Conservation (phyloP, 1,140 invertebrate genomes). For the Drosophila busckii region DNA sequence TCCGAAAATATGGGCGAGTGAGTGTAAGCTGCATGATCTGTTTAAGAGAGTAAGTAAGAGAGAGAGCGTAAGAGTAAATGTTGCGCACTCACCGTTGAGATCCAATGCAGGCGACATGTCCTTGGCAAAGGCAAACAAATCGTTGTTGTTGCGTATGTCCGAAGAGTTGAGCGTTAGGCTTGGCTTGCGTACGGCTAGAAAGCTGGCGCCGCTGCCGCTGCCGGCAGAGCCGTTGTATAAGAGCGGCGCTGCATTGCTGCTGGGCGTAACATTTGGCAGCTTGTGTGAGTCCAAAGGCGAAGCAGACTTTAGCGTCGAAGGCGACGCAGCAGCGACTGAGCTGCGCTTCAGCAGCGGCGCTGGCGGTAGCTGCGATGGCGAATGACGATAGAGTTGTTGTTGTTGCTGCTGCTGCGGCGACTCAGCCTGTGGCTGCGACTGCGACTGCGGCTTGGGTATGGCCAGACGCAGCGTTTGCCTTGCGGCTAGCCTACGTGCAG, state of each 20-base stretch:
- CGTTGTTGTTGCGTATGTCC: constrained; percentile 69
- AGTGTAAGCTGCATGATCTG: constrained; percentile 51
- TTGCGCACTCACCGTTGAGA: constrained; percentile 38
- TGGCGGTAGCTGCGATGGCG: constrained; percentile 70
- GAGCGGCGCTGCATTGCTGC: constrained; percentile 6
- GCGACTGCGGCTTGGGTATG: constrained; percentile 72
- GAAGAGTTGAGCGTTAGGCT: constrained; percentile 69
- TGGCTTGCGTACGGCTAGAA: constrained; percentile 63
- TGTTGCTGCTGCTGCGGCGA: constrained; percentile 22
- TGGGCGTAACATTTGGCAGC: constrained; percentile 67
- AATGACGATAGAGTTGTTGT: constrained; percentile 51
- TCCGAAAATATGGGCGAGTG: constrained; percentile 70
- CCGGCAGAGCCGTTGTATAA: constrained; percentile 15
- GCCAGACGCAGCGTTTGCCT: constrained; percentile 68
- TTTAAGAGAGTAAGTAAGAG: too few species aligned
- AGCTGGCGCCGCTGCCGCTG: constrained; percentile 40
- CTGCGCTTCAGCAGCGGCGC: constrained; percentile 60
- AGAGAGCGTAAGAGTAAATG: not conserved
- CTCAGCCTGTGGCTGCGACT: constrained; percentile 33
- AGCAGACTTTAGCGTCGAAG: constrained; percentile 58
- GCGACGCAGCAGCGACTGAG: constrained; percentile 1
- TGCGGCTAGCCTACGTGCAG: constrained; percentile 75
- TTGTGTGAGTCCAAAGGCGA: constrained; percentile 69
- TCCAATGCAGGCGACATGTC: constrained; percentile 67
- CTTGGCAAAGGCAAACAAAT: constrained; percentile 71